Percentiles rank a stretch among this genome's conserved stretches.
phyloP scores from a whole-genome alignment of 2,797 vertebrate species.

The Pristis pectinata region DNA sequence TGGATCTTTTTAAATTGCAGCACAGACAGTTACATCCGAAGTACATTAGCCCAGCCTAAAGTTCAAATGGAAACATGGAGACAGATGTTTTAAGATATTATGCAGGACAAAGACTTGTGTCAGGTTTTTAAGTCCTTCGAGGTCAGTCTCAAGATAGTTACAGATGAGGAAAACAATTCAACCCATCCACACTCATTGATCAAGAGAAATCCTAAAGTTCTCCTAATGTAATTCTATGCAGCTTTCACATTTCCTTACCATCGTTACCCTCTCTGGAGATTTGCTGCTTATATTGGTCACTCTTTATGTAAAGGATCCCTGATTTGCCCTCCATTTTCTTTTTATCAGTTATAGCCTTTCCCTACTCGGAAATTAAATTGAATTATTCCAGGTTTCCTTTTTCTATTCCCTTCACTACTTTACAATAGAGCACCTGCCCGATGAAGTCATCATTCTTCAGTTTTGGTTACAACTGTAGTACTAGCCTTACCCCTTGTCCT shows the following conservation, averaged over 20 bases:
- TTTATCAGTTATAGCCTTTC: not conserved
- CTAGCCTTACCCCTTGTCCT: not conserved
- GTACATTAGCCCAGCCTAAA: not conserved
- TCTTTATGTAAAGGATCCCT: not conserved
- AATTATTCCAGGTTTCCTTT: not conserved
- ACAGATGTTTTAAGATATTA: not conserved
- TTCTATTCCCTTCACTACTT: not conserved
- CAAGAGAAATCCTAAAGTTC: not conserved
- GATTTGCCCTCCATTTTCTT: not conserved
- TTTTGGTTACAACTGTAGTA: not conserved
- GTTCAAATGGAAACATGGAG: constrained; percentile 13
- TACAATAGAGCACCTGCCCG: not conserved
- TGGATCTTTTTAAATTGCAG: not conserved
- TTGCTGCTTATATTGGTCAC: not conserved
- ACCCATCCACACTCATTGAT: not conserved
- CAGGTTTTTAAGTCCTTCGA: constrained; percentile 5
- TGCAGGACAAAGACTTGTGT: not conserved
- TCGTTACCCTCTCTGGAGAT: not conserved
- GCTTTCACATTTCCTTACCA: not conserved
- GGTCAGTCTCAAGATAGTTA: not conserved
- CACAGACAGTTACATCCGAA: not conserved
- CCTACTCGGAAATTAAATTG: not conserved
- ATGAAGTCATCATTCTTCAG: not conserved
- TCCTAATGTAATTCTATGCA: not conserved
- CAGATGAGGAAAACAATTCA: not conserved